Evolutionary conservation across 1,140 invertebrate genomes (phyloP).

Genomic region (Bombus vancouverensis): DNA sequence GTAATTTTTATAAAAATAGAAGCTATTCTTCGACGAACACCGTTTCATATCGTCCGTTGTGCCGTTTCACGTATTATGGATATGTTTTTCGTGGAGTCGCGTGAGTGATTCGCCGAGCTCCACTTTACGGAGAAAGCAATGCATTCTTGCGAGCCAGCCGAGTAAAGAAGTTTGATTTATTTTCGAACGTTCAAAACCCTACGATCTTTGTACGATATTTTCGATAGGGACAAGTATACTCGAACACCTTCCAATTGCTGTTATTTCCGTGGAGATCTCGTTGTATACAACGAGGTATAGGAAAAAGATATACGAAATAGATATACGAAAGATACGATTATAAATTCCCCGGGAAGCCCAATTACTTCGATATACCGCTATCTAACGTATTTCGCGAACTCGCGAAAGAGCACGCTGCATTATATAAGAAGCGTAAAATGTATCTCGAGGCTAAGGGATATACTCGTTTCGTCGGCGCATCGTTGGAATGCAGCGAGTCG

Average conservation of each 20-base stretch:
- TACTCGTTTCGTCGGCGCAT: neutral
- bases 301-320: no score
- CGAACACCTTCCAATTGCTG: neutral
- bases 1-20: conserved; percentile 23
- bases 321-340: neutral
- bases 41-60: neutral
- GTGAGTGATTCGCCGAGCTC: conserved; percentile 4
- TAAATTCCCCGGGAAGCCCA: neutral
- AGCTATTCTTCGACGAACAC: neutral
- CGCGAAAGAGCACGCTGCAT: no score
- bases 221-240: neutral
- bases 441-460: neutral
- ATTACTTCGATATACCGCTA: neutral
- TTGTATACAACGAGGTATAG: no score
- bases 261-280: neutral
- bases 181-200: neutral
- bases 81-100: conserved; percentile 3
- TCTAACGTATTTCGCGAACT: neutral
- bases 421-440: neutral
- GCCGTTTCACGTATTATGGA: conserved; percentile 4
- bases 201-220: neutral
- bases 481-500: conserved; percentile 9
- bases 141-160: neutral
- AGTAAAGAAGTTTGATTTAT: neutral
- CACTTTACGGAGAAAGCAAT: conserved; percentile 8